Evolutionary conservation across 2,888 invertebrate species (phyloP).

Genomic region (Scaptomyza caliginosa): DNA sequence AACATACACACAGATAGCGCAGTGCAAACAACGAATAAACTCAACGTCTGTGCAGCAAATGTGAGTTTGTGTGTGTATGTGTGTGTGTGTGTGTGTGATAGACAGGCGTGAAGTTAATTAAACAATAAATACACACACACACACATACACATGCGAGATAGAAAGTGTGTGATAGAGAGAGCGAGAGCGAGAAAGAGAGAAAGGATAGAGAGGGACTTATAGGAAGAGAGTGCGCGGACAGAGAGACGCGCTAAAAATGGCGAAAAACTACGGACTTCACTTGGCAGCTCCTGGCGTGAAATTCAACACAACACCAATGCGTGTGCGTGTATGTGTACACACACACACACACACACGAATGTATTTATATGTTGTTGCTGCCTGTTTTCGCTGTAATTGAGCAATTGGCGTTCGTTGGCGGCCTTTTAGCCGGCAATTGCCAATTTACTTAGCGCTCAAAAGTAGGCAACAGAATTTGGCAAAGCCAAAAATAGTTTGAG

Average conservation of each 20-base stretch:
- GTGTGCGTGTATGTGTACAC: conserved; percentile 30
- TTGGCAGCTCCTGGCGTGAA: conserved; percentile 76
- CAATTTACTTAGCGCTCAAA: conserved; percentile 62
- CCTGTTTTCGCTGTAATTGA: conserved; percentile 71
- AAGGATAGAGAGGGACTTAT: background rate
- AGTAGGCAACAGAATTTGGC: conserved; percentile 66
- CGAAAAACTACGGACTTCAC: conserved; percentile 77
- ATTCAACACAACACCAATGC: conserved; percentile 74
- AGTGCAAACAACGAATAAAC: conserved; percentile 50
- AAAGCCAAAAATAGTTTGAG: background rate
- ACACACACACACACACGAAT: conserved; percentile 10
- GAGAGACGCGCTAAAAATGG: conserved; percentile 70
- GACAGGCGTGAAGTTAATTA: conserved; percentile 79
- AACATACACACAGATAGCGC: conserved; percentile 32
- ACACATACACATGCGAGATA: conserved; percentile 15
- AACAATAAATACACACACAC: conserved; percentile 58
- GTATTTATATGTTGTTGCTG: conserved; percentile 39
- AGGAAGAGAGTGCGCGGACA: conserved; percentile 7
- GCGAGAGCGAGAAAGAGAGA: background rate
- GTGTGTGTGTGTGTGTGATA: conserved; percentile 65
- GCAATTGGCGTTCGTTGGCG: conserved; percentile 64
- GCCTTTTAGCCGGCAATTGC: conserved; percentile 37
- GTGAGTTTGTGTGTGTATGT: conserved; percentile 16
- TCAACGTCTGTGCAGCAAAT: conserved; percentile 22
- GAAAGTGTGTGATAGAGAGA: background rate